Percentiles rank a stretch among this genome's conserved stretches.
Conservation (phyloP, 2,888 invertebrate genomes). For the Theodoxus fluviatilis region DNA sequence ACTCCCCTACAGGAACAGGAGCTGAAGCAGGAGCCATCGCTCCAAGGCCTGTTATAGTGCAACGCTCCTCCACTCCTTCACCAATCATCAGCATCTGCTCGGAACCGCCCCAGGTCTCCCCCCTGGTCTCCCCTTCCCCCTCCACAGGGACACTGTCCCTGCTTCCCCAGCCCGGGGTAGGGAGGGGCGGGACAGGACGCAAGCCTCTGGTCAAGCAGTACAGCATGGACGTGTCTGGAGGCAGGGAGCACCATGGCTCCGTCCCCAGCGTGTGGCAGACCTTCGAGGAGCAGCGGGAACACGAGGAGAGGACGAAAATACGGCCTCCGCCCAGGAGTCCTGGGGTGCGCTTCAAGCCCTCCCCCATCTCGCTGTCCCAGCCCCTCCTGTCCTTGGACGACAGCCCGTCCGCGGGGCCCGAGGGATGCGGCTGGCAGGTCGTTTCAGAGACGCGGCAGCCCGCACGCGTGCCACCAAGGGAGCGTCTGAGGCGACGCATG, state of each 20-base stretch:
- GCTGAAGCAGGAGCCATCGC: constrained; percentile 12
- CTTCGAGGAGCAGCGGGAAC: constrained; percentile 26
- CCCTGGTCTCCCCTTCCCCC: constrained; percentile 32
- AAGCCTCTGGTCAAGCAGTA: constrained; percentile 37
- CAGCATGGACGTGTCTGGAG: constrained; percentile 35
- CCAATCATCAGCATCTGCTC: background rate
- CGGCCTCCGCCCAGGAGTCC: constrained; percentile 3
- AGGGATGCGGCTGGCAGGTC: background rate
- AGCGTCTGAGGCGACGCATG: constrained; percentile 33
- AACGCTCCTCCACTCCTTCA: background rate
- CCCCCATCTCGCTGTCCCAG: constrained; percentile 36
- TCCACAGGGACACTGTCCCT: constrained; percentile 31
- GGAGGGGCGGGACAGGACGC: constrained; percentile 27
- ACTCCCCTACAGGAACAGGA: too few species aligned
- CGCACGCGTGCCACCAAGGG: constrained; percentile 27
- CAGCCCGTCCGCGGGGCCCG: background rate
- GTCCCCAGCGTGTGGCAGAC: constrained; percentile 35
- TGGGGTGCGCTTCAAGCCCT: background rate
- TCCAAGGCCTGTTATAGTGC: too few species aligned
- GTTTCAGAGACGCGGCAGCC: constrained; percentile 20
- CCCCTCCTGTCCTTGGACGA: constrained; percentile 31
- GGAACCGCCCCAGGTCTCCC: constrained; percentile 14
- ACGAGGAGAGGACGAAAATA: background rate
- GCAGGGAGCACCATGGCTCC: constrained; percentile 31
- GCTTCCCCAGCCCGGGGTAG: constrained; percentile 29